phyloP scores from a whole-genome alignment of 1,140 invertebrate species.

The Dendroctonus valens region DNA sequence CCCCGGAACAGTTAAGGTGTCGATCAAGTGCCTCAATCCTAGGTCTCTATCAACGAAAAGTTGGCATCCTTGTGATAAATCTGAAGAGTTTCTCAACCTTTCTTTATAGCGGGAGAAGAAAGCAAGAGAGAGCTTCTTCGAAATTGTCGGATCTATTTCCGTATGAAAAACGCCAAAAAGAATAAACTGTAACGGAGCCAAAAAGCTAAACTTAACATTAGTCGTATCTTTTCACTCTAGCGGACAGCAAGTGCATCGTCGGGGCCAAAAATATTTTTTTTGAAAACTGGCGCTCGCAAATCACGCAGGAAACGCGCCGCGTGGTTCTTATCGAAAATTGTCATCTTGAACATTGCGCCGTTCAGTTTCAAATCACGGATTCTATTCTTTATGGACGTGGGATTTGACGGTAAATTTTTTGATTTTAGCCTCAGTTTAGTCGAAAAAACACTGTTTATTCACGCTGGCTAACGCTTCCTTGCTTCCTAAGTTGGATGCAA shows the following conservation, averaged over 20 bases:
- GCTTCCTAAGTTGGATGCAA: no score
- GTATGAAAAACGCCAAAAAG: constrained; percentile 23
- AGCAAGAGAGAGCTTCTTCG: constrained; percentile 21
- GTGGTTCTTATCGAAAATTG: neutral
- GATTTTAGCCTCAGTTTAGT: neutral
- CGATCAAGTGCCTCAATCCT: neutral
- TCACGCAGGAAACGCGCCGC: neutral
- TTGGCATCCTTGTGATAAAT: no score
- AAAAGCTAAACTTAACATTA: constrained; percentile 30
- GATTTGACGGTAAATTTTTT: no score
- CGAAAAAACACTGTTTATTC: neutral
- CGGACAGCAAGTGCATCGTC: constrained; percentile 21
- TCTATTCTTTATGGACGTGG: no score
- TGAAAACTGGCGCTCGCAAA: neutral
- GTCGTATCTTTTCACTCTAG: constrained; percentile 26
- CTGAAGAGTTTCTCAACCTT: constrained; percentile 17
- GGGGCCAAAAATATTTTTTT: constrained; percentile 25
- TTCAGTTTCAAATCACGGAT: neutral
- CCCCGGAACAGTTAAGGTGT: no score
- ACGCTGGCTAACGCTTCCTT: no score
- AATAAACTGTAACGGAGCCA: constrained; percentile 24
- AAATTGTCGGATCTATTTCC: constrained; percentile 26
- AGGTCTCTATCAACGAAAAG: neutral
- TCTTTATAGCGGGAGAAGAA: constrained; percentile 15
- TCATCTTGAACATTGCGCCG: neutral